These are phyloP conservation scores for Mormyrus lacerda DNA, from an alignment of 2,113 vertebrate genomes.

Conservation along the genomic window DNA sequence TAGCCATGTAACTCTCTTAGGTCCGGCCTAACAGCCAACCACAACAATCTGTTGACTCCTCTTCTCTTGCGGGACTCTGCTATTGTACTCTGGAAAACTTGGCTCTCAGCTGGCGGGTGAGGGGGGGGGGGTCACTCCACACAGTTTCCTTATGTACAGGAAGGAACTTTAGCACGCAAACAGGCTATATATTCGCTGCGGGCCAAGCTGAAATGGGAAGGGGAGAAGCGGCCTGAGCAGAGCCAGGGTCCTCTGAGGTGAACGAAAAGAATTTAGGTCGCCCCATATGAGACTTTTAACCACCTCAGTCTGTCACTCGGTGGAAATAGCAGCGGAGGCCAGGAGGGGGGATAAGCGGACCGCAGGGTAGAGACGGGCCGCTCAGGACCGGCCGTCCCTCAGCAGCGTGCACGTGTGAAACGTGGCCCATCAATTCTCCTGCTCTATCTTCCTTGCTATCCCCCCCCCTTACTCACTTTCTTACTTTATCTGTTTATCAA, in stretches of 20 bases:
- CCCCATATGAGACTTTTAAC: conserved; percentile 54
- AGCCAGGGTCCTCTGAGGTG: conserved; percentile 64
- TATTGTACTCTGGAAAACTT: conserved; percentile 36
- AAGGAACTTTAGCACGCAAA: conserved; percentile 51
- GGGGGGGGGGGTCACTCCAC: conserved; percentile 28
- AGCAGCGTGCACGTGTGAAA: conserved; percentile 22
- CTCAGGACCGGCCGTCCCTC: conserved; percentile 50
- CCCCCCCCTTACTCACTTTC: neutral
- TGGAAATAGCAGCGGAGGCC: conserved; percentile 62
- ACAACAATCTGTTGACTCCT: conserved; percentile 43
- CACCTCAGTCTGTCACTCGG: conserved; percentile 50
- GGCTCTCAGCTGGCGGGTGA: conserved; percentile 7
- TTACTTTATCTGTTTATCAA: neutral
- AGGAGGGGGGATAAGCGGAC: conserved; percentile 44
- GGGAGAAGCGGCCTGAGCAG: conserved; percentile 28
- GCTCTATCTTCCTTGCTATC: neutral
- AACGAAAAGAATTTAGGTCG: conserved; percentile 66
- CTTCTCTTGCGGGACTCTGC: conserved; percentile 13
- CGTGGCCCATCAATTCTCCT: conserved; percentile 25
- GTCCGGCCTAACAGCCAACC: conserved; percentile 47
- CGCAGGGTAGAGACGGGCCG: neutral
- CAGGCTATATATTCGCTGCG: conserved; percentile 38
- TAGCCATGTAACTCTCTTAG: neutral
- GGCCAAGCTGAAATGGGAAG: conserved; percentile 28
- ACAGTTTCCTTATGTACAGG: conserved; percentile 52